These are phyloP conservation scores for Ictalurus punctatus DNA, from an alignment of 2,113 vertebrate species.

Conservation along the genomic window DNA sequence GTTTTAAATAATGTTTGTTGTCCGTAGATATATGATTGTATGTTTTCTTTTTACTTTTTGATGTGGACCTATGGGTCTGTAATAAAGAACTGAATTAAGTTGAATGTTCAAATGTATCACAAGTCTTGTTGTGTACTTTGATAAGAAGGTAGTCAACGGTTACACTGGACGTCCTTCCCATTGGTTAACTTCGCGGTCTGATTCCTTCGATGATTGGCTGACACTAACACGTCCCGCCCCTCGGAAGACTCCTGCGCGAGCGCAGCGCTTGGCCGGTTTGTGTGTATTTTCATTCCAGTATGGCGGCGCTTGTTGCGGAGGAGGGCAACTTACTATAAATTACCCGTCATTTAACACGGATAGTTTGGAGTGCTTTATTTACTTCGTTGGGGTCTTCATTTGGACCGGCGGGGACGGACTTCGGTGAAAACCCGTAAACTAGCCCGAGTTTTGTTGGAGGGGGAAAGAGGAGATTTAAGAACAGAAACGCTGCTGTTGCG, in stretches of 20 bases:
- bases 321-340: conserved; percentile 67
- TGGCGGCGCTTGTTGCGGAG: conserved; percentile 26
- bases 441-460: background rate
- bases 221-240: conserved; percentile 37
- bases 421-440: background rate
- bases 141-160: background rate
- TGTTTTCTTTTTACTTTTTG: no score
- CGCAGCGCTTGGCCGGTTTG: conserved; percentile 30
- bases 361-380: background rate
- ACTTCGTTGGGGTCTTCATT: no score
- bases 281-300: conserved; percentile 63
- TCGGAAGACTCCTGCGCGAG: conserved; percentile 9
- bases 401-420: background rate
- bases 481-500: background rate
- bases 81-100: no score
- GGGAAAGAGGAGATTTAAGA: background rate
- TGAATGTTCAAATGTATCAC: background rate
- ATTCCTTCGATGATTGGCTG: background rate
- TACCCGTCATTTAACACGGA: conserved; percentile 58
- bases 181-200: background rate
- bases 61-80: no score
- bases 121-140: background rate
- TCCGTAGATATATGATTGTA: no score
- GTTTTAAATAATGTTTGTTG: no score
- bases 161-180: background rate